These are phyloP conservation scores for Alentia gelatinosa DNA, from an alignment of 2,888 invertebrate genomes.

Conservation along the genomic window DNA sequence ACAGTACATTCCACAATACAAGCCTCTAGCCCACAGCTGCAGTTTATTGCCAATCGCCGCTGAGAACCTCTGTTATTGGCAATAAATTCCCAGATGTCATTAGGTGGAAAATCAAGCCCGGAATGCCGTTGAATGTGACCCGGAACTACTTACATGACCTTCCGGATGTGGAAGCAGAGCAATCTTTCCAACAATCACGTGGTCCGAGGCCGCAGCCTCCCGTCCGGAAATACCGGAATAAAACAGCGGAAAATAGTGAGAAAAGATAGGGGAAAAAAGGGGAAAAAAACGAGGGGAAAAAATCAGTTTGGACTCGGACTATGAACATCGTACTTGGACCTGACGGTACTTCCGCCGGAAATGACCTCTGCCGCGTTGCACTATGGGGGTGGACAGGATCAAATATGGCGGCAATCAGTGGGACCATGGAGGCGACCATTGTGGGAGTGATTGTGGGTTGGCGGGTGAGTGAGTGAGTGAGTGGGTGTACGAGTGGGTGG, in stretches of 20 bases:
- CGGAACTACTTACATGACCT: not conserved
- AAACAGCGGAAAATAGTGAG: not conserved
- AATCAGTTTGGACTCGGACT: not conserved
- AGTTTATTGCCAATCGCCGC: no score
- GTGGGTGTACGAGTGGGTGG: not conserved
- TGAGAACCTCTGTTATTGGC: no score
- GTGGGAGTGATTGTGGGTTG: not conserved
- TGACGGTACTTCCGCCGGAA: not conserved
- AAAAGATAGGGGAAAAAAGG: not conserved
- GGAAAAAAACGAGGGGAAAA: not conserved
- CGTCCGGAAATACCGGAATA: not conserved
- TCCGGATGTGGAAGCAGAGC: not conserved
- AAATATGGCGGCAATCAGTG: slow-evolving; percentile 3
- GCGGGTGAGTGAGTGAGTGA: not conserved
- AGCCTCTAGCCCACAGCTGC: no score
- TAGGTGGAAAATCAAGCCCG: not conserved
- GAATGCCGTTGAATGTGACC: not conserved
- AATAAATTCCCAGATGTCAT: not conserved
- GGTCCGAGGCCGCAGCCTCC: not conserved
- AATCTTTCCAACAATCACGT: not conserved
- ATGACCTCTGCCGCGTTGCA: not conserved
- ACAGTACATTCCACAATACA: no score
- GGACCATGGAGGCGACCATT: not conserved
- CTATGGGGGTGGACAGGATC: not conserved
- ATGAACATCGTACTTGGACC: not conserved